Evolutionary conservation across 37 sponge, comb jelly and placozoan species (phyloP), one percentile per base, ranked within the genome.

Genomic region (Petrosia ficiformis): DNA sequence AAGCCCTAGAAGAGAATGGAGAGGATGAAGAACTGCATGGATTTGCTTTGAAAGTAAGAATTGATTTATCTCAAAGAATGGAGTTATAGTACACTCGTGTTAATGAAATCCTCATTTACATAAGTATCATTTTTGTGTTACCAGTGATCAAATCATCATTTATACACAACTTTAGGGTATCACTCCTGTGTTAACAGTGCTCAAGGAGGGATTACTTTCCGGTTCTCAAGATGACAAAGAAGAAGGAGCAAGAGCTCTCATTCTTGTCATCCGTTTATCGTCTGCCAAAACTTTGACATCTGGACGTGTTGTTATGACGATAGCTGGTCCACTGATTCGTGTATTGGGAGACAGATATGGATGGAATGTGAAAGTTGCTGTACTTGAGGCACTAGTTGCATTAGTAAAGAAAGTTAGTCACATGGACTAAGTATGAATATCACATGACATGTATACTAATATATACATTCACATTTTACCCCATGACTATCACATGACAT

Each of bases 321-420:
- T 97, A 48, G 90, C 94, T 28, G 99, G 99, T 1, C 96, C 99
- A 19, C 84, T 98, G 11, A 98, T 98, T n/a, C 74, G 99, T 22
- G 84, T 98, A 14, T 71, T 95, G 10, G 92, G 99, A 4, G 96
- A 98, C 54, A 65, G 94, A 29, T 95, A 75, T 59, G 80, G 80
- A 14, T 82, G 88, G 77, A 87, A 73, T 63, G 85, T 95, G 57
- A 87, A 83, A 63, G 83, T 90, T 54, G 91, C 99, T n/a, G 87
- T 89, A 2, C 82, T 98, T 41, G 89, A 95, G 48, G 87, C 96
- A 3, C 86, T 98, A 14, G 77, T 82, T 8, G 82, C 86, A 37
- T 82, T 98, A 19, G 80, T 98, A 22, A 82, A 80, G 10, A 98
- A 95, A 79, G 96, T 88, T 44, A 36, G 30, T 8, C 24, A 19